Base-by-base conservation (phyloP, 2,113 vertebrate species). In the Gambusia affinis region DNA sequence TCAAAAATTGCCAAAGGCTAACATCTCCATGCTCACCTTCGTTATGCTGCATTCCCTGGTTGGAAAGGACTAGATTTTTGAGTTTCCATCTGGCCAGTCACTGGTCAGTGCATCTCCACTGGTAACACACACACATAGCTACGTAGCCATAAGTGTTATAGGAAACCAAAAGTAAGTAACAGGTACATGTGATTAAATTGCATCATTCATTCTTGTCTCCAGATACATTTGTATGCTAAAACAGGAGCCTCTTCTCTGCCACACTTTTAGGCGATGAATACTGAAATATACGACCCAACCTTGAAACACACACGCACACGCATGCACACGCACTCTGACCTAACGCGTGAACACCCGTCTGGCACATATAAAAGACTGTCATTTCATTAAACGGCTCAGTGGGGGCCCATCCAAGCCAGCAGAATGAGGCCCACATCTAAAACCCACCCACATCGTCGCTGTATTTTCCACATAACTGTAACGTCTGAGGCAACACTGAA, bases 351-450 rank as follows among this genome's bases (percentile, higher is more conserved):
- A 64, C 75, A 64, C 67, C 51, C 54, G 69, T 78, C 84, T 88
- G 87, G 76, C 84, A 78, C 79, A 81, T 76, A 79, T 73, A 88
- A 90, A 84, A 84, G 78, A 86, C 83, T 81, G 86, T 85, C 81
- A 81, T 80, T 91, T 92, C 87, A 93, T 93, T 86, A 88, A 89
- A 89, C 81, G 92, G 90, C 91, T 92, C 90, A 89, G 87, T 75
- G 88, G 88, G 89, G 88, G 85, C 86, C 90, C 86, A 70, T 92
- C 88, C 92, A 67, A 81, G 47, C 92, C 92, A 86, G 93, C 93
- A 92, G 92, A 91, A 87, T 81, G 84, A 91, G 86, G 88, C 87
- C 91, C 91, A 79, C 83, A 60, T 85, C 81, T 78, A 78, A 84
- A 72, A 44, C 19, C 17, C 51, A 85, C 76, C 64, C 22, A 79